Percentiles rank a stretch among this genome's conserved stretches.
phyloP scores from a whole-genome alignment of 2,113 vertebrate species.

The Sprattus sprattus region DNA sequence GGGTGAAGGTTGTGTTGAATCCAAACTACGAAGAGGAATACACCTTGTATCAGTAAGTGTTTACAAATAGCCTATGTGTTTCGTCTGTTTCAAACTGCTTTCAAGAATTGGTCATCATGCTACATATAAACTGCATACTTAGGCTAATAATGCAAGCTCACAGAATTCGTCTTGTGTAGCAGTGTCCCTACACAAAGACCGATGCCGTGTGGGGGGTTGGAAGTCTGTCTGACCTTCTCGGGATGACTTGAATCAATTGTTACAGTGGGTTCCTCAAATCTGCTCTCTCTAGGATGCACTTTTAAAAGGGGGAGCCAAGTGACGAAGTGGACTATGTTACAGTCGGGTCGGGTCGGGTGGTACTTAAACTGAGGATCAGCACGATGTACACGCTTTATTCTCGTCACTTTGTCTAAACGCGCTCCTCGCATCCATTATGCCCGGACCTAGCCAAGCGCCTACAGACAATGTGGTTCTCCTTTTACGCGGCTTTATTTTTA shows the following conservation, averaged over 20 bases:
- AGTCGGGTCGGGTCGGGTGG: constrained; percentile 46
- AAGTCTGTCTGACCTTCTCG: neutral
- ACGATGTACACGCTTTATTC: constrained; percentile 47
- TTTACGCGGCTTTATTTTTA: neutral
- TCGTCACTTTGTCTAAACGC: constrained; percentile 40
- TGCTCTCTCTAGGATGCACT: neutral
- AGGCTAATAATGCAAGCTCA: neutral
- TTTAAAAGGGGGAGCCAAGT: neutral
- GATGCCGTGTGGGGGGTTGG: constrained; percentile 11
- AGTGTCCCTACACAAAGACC: neutral
- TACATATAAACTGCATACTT: neutral
- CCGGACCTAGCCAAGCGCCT: constrained; percentile 34
- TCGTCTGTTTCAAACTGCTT: neutral
- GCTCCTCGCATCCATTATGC: constrained; percentile 41
- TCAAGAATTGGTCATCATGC: neutral
- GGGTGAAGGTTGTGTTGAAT: neutral
- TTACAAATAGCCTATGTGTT: neutral
- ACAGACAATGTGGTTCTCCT: neutral
- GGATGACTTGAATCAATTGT: neutral
- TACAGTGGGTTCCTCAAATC: neutral
- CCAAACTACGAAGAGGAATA: neutral
- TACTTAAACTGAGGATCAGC: constrained; percentile 40
- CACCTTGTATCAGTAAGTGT: constrained; percentile 1
- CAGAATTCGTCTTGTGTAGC: neutral
- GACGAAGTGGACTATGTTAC: constrained; percentile 42